phyloP scores from a whole-genome alignment of 1,140 invertebrate species.

The Bombyx mandarina region DNA sequence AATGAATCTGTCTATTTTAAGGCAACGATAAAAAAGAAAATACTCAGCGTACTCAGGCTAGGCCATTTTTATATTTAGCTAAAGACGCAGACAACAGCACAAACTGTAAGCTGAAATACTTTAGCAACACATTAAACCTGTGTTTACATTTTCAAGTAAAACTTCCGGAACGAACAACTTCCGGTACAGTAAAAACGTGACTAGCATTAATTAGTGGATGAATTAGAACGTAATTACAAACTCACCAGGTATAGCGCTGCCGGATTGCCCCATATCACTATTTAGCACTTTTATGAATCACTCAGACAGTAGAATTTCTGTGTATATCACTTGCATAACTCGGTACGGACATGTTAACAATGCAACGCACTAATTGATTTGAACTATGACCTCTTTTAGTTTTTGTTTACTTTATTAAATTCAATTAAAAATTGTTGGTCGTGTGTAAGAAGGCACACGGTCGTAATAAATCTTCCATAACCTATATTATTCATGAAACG shows the following conservation, averaged over 20 bases:
- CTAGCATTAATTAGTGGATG: neutral
- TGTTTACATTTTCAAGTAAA: no score
- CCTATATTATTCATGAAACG: no score
- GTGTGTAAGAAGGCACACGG: conserved; percentile 1
- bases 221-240: conserved; percentile 32
- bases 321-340: conserved; percentile 13
- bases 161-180: no score
- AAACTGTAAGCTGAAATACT: no score
- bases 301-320: conserved; percentile 22
- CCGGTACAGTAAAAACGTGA: neutral
- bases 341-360: conserved; percentile 8
- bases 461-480: no score
- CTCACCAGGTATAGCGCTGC: conserved; percentile 58
- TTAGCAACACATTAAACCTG: no score
- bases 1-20: no score
- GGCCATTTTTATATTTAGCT: no score
- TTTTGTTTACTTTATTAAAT: conserved; percentile 1
- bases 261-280: conserved; percentile 46
- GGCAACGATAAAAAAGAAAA: no score
- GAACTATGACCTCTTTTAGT: conserved; percentile 13
- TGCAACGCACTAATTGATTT: neutral
- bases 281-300: conserved; percentile 20
- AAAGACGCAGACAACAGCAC: no score
- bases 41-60: no score
- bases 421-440: conserved; percentile 1